Evolutionary conservation across 2,797 vertebrate species (phyloP), one percentile per base, ranked within the genome.

Genomic region (Sparus aurata): DNA sequence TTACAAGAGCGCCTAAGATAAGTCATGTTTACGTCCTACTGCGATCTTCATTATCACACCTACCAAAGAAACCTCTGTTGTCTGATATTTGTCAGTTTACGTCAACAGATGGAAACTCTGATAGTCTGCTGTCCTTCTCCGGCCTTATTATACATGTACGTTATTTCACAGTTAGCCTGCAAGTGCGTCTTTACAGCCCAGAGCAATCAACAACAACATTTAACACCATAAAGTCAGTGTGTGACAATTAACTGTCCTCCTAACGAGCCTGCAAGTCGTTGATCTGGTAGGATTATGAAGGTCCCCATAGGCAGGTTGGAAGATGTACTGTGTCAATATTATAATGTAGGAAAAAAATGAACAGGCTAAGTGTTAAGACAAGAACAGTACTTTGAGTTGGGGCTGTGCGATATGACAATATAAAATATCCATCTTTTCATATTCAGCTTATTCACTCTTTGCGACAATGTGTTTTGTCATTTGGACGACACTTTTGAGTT

Each of bases 51-150:
- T 90, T 64, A 45, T 83, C 74, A 80, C 81, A 70, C 86, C 88
- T 75, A 95, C 93, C 93, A 95, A 95, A 95, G 93, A 95, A 89
- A 62, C 86, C 76, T 85, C 82, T 91, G 90, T 88, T 85, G 85
- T 91, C 83, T 73, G 69, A 73, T 69, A 22, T 68, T n/a, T 67
- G 73, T 45, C 77, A 69, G 83, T 86, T 66, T 85, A 61, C 12
- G 5, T 82, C 85, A 79, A 79, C 83, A 85, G 85, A 84, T 63
- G 80, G 79, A 71, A 77, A 72, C 74, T 88, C 67, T 77, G 38
- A 70, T 66, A 73, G 70, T 82, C 73, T 82, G 68, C 63, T 83
- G 65, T 79, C 69, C 68, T 67, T 68, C 80, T 85, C 77, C 74
- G 69, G 88, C 88, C 90, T 92, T 92, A 87, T 73, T 73, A 64